Conservation (phyloP, 2,888 invertebrate species). For the Xiphydria camelus region DNA sequence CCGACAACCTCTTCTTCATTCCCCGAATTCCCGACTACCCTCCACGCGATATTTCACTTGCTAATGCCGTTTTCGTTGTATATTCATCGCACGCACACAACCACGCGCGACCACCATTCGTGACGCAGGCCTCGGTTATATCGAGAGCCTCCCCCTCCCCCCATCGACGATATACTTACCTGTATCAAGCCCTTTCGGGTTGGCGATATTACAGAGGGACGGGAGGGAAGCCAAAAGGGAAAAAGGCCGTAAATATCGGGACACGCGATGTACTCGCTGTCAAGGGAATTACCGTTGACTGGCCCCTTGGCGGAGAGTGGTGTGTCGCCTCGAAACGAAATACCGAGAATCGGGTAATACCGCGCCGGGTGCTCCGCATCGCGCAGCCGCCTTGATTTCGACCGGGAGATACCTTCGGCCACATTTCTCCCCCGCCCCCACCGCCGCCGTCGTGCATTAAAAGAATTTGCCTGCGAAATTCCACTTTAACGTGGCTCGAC, state of each 20-base stretch:
- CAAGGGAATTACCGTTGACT: constrained; percentile 15
- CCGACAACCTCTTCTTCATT: constrained; percentile 25
- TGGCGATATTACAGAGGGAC: constrained; percentile 1
- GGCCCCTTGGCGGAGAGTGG: background rate
- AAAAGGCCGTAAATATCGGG: constrained; percentile 12
- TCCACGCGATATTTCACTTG: constrained; percentile 39
- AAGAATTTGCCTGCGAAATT: too few relatives aligned
- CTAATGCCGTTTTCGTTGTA: constrained; percentile 47
- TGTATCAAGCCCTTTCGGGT: background rate
- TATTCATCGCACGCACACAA: constrained; percentile 35
- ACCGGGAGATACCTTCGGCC: too few relatives aligned
- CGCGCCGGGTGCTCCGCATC: too few relatives aligned
- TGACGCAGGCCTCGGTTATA: too few relatives aligned
- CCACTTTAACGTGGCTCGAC: too few relatives aligned
- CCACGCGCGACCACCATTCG: background rate
- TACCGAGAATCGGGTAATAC: background rate
- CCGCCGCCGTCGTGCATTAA: too few relatives aligned
- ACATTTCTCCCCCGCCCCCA: too few relatives aligned
- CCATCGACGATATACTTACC: background rate
- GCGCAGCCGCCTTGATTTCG: too few relatives aligned
- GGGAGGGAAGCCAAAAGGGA: constrained; percentile 4
- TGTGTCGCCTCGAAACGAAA: background rate
- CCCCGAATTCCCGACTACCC: too few relatives aligned
- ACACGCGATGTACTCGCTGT: constrained; percentile 7
- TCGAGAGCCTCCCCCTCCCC: too few relatives aligned